Conservation (phyloP, 2,888 invertebrate genomes). For the Limnephilus rhombicus region DNA sequence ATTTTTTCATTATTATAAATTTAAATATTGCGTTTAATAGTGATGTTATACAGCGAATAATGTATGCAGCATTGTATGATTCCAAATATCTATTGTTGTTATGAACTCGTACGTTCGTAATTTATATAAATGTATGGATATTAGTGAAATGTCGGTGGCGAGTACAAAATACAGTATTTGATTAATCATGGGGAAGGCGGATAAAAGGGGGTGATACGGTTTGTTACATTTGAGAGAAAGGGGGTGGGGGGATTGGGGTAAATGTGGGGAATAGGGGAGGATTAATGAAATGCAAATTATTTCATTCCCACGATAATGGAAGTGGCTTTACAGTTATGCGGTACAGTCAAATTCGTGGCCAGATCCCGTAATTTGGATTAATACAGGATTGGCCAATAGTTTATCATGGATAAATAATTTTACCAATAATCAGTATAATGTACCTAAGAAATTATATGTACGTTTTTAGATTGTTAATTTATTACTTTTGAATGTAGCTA, state of each 20-base stretch:
- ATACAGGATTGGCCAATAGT: background rate
- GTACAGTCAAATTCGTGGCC: background rate
- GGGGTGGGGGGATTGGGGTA: background rate
- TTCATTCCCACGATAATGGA: conserved; percentile 59
- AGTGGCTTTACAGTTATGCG: conserved; percentile 34
- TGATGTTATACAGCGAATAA: background rate
- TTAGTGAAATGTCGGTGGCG: conserved; percentile 26
- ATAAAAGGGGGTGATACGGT: conserved; percentile 14
- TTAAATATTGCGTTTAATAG: too few relatives aligned
- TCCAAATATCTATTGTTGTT: background rate
- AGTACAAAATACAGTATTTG: conserved; percentile 34
- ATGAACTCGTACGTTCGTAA: background rate
- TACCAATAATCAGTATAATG: too few relatives aligned
- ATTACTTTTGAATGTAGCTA: too few relatives aligned
- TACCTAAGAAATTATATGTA: too few relatives aligned
- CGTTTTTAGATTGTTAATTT: too few relatives aligned
- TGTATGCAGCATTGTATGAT: background rate
- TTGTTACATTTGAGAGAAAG: background rate
- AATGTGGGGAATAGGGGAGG: conserved; percentile 3
- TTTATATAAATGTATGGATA: conserved; percentile 46
- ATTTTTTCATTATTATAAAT: too few relatives aligned
- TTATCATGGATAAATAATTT: too few relatives aligned
- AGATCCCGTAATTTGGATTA: background rate
- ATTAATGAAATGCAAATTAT: conserved; percentile 63
- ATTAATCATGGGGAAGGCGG: conserved; percentile 30